Evolutionary conservation across 2,113 vertebrate species (phyloP).

Genomic region (Conger conger): DNA sequence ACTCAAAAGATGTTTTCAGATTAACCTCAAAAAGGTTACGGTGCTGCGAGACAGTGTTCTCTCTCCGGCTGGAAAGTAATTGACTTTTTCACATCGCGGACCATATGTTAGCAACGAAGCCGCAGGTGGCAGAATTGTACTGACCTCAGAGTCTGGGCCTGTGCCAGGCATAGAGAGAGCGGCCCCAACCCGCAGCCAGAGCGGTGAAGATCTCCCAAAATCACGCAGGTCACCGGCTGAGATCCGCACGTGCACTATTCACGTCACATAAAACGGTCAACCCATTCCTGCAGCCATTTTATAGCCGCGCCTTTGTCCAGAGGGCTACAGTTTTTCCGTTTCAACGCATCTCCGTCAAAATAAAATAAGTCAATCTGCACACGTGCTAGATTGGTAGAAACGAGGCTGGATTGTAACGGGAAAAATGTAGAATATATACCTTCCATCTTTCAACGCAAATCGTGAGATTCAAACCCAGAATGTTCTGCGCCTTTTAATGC

Average conservation of each 20-base stretch:
- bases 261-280: too few relatives aligned
- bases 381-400: neutral
- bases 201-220: neutral
- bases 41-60: slow-evolving; percentile 44
- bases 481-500: too few relatives aligned
- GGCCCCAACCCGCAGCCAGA: too few relatives aligned
- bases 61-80: slow-evolving; percentile 31
- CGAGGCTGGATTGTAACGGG: neutral
- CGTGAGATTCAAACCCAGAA: neutral
- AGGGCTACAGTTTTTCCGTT: too few relatives aligned
- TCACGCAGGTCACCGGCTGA: neutral
- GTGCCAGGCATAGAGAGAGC: slow-evolving; percentile 20
- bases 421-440: neutral
- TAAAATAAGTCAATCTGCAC: too few relatives aligned
- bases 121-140: slow-evolving; percentile 55
- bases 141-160: slow-evolving; percentile 38
- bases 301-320: too few relatives aligned
- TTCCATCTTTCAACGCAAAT: neutral
- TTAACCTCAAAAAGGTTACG: slow-evolving; percentile 24
- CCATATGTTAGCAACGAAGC: slow-evolving; percentile 61
- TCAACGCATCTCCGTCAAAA: too few relatives aligned
- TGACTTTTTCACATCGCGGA: slow-evolving; percentile 37
- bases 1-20: slow-evolving; percentile 6
- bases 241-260: neutral
- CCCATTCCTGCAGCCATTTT: too few relatives aligned